Evolutionary conservation across 2,888 invertebrate genomes (phyloP).

Genomic region (Doris montereyensis): DNA sequence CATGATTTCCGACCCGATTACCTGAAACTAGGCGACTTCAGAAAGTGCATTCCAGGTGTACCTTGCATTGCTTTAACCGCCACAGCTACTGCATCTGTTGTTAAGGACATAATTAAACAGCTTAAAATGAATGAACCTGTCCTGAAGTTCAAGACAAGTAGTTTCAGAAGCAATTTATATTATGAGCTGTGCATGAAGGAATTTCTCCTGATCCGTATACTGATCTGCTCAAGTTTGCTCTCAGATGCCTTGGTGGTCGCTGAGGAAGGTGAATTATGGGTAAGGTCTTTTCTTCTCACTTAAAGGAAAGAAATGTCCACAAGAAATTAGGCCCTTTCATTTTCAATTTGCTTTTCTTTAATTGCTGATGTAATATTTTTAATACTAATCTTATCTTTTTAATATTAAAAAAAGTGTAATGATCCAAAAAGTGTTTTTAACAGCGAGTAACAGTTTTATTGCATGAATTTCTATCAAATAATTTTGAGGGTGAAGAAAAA

Average conservation of each 20-base stretch:
- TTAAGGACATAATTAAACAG: slow-evolving; percentile 76
- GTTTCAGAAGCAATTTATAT: slow-evolving; percentile 90
- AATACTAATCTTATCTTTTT: too few species aligned
- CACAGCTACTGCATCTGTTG: slow-evolving; percentile 81
- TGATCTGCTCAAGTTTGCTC: slow-evolving; percentile 78
- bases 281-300: slow-evolving; percentile 39
- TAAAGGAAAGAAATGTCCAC: too few species aligned
- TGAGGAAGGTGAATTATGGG: slow-evolving; percentile 51
- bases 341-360: too few species aligned
- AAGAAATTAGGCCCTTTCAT: too few species aligned
- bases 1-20: slow-evolving; percentile 96
- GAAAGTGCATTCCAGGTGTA: slow-evolving; percentile 78
- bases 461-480: too few species aligned
- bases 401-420: too few species aligned
- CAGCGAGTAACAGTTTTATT: too few species aligned
- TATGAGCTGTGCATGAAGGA: slow-evolving; percentile 96
- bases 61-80: slow-evolving; percentile 95
- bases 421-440: too few species aligned
- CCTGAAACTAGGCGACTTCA: slow-evolving; percentile 84
- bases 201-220: slow-evolving; percentile 83
- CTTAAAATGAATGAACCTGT: slow-evolving; percentile 81
- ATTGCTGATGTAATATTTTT: too few species aligned
- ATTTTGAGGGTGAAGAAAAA: too few species aligned
- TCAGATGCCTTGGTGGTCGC: slow-evolving; percentile 56
- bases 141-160: slow-evolving; percentile 79